Conservation (phyloP, 2,113 vertebrate genomes). For the Bufo bufo region DNA sequence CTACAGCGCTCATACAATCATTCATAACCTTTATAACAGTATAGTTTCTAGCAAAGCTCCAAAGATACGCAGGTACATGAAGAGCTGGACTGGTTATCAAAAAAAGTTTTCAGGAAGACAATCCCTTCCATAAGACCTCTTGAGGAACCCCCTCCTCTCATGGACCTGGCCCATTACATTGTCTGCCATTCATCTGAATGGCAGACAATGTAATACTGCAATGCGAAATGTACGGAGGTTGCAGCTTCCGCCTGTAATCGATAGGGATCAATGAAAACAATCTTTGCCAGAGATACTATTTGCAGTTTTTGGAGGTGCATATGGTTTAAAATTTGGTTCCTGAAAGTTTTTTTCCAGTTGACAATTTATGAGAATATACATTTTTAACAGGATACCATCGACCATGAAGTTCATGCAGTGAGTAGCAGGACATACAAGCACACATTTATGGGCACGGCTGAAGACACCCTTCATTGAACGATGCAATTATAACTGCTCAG, state of each 20-base stretch:
- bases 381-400: not conserved
- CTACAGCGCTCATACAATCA: not conserved
- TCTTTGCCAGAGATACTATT: not conserved
- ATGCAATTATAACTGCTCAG: not conserved
- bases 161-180: too few relatives aligned
- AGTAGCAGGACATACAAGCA: not conserved
- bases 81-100: too few relatives aligned
- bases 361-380: not conserved
- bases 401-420: not conserved
- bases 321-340: not conserved
- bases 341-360: not conserved
- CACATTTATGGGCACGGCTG: not conserved
- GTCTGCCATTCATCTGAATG: too few relatives aligned
- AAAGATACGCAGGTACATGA: not conserved
- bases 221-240: too few relatives aligned
- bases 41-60: not conserved
- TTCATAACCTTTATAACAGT: not conserved
- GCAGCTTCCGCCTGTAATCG: too few relatives aligned
- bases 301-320: not conserved
- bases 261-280: too few relatives aligned
- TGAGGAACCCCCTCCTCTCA: too few relatives aligned
- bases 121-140: not conserved
- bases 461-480: conserved; percentile 22
- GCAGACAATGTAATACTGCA: too few relatives aligned
- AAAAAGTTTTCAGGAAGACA: not conserved